Evolutionary conservation across 2,113 vertebrate species (phyloP), one percentile per base, ranked within the genome.

Genomic region (Microcebus jonahi): DNA sequence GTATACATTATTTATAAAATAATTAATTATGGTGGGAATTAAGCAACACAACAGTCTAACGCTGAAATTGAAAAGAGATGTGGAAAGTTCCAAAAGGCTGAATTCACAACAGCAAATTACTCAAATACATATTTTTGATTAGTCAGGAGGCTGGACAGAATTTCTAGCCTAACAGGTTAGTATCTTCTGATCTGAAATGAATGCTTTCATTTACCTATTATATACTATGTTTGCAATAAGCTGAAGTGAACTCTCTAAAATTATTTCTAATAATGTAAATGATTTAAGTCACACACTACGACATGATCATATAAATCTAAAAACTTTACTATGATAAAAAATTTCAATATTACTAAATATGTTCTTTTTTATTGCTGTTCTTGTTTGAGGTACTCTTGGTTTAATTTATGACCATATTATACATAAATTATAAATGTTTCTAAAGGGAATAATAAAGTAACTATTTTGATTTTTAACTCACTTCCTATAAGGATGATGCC

Each of bases 1-100:
- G 31, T 88, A 91, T 96, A 73, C 59, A 97, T 97, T 96, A 96
- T 97, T 97, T 93, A 97, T 91, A 96, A 97, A 97, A 91, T 92
- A 96, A 97, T 95, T 97, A 95, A 96, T 97, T 94, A 93, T 63
- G 36, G 80, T 81, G 48, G 36, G 31, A 94, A 95, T 95, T 97
- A 97, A 94, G 83, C 71, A 93, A 92, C 48, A 84, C 48, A 94
- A 61, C 8, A 61, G 34, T 63, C 83, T 86, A 90, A 90, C 42
- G 67, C 63, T 81, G n/a, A 93, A 88, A 95, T 70, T 81, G 67
- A 91, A 90, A 91, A 96, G 29, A 87, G 83, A 87, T 18, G 14
- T 77, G 25, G 36, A 53, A 94, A 83, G 34, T 71, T 86, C 57
- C 86, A 48, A 93, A 90, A 83, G 88, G 57, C 59, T 92, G 55